Evolutionary conservation across 2,797 vertebrate genomes (phyloP).

Genomic region (Lepidocolaptes lacrymiger): DNA sequence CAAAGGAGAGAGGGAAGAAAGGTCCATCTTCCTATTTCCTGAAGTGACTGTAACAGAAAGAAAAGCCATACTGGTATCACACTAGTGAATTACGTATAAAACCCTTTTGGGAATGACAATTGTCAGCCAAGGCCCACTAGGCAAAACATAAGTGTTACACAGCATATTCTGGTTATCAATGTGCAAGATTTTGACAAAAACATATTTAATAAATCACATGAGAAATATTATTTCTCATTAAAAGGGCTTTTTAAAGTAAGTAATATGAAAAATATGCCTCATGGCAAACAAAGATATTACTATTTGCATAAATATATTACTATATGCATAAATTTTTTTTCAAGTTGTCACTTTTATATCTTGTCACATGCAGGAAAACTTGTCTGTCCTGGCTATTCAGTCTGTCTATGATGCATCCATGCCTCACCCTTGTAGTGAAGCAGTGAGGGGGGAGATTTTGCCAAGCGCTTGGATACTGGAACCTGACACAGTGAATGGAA

Average conservation of each 20-base stretch:
- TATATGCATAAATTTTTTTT: background rate
- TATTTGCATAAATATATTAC: background rate
- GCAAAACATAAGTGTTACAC: background rate
- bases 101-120: background rate
- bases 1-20: background rate
- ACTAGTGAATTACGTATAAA: background rate
- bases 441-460: slow-evolving; percentile 91
- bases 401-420: slow-evolving; percentile 92
- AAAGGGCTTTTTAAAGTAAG: background rate
- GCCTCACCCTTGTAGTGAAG: slow-evolving; percentile 86
- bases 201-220: background rate
- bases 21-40: background rate
- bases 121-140: background rate
- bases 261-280: background rate
- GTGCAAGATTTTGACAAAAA: background rate
- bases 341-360: background rate
- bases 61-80: background rate
- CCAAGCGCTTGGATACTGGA: slow-evolving; percentile 96
- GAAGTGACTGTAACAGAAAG: background rate
- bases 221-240: background rate
- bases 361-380: slow-evolving; percentile 78
- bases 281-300: background rate
- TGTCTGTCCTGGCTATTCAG: slow-evolving; percentile 88
- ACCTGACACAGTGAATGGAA: slow-evolving; percentile 79
- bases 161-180: background rate